Evolutionary conservation across 1,140 invertebrate species (phyloP).

Genomic region (Neotoxoptera formosana): DNA sequence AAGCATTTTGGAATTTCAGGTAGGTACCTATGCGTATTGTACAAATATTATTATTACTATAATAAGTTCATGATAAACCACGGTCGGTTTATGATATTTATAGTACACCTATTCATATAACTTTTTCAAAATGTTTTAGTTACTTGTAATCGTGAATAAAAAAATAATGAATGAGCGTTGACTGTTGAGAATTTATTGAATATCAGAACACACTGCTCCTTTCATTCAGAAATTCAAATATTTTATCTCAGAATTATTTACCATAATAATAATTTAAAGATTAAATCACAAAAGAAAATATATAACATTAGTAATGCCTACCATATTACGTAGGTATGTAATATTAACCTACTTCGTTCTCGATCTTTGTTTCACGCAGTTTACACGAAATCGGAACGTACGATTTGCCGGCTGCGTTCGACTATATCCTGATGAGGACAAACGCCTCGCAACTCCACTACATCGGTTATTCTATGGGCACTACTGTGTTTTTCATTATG

Average conservation of each 20-base stretch:
- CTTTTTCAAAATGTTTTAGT: no score
- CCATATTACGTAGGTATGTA: not conserved
- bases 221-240: no score
- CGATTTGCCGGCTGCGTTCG: constrained; percentile 71
- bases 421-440: constrained; percentile 67
- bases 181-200: no score
- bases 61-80: no score
- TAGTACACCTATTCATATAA: no score
- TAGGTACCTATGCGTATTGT: constrained; percentile 57
- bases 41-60: no score
- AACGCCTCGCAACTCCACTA: constrained; percentile 68
- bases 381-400: constrained; percentile 74
- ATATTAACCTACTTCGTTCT: not conserved
- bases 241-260: no score
- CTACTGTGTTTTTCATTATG: constrained; percentile 66
- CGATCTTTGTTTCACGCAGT: constrained; percentile 42
- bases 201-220: no score
- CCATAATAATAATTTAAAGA: no score
- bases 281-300: not conserved
- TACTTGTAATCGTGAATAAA: no score
- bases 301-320: not conserved
- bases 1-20: constrained; percentile 73
- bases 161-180: no score
- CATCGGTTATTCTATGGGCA: constrained; percentile 72
- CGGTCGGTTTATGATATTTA: no score